Percentiles rank a stretch among this genome's conserved stretches.
These are phyloP conservation scores for Halcyon badia DNA, from an alignment of 2,797 vertebrate species.

Conservation along the genomic window DNA sequence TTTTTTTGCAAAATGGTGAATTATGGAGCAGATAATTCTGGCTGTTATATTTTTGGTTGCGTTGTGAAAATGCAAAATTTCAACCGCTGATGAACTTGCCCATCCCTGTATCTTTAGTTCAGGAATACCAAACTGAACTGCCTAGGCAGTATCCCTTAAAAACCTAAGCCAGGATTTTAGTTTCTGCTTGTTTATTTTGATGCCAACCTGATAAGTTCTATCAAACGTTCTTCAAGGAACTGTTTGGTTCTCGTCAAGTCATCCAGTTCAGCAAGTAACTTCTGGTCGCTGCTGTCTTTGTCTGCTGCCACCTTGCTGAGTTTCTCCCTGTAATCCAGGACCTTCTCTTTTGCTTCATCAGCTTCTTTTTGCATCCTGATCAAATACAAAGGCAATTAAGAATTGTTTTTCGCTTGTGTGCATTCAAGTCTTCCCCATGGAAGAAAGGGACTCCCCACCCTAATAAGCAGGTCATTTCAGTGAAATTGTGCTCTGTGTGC, in stretches of 20 bases:
- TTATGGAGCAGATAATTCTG: background rate
- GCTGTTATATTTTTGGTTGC: background rate
- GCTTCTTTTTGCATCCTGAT: conserved; percentile 86
- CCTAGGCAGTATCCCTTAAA: background rate
- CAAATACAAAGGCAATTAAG: conserved; percentile 19
- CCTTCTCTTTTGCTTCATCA: conserved; percentile 72
- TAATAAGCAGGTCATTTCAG: background rate
- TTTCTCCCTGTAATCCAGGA: conserved; percentile 82
- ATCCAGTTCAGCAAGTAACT: conserved; percentile 89
- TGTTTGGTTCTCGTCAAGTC: conserved; percentile 91
- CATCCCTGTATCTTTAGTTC: background rate
- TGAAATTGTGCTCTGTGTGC: background rate
- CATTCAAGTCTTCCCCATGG: background rate
- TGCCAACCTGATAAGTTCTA: conserved; percentile 92
- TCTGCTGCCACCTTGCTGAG: conserved; percentile 80
- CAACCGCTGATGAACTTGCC: background rate
- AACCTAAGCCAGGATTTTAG: background rate
- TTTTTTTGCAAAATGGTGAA: background rate
- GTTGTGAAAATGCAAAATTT: background rate
- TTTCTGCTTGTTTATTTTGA: background rate
- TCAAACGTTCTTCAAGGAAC: conserved; percentile 93
- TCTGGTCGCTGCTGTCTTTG: conserved; percentile 81
- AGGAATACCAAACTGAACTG: background rate
- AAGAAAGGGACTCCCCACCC: background rate
- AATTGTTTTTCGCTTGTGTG: background rate